Base-by-base conservation (phyloP, 2,888 invertebrate species). In the Polia nebulosa region DNA sequence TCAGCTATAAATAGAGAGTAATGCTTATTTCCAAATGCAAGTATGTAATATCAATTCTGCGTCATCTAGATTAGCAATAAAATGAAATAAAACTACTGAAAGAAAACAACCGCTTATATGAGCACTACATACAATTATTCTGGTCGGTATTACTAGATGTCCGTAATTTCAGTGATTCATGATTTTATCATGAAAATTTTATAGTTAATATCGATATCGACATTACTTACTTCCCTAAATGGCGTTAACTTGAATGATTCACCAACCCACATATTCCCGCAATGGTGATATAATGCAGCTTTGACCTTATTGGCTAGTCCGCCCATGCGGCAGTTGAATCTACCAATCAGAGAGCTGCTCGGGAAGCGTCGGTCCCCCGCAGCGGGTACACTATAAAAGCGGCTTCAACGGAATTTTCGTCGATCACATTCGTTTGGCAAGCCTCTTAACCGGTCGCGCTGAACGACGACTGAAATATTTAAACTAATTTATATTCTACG, bases 381-480 rank as follows among this genome's bases (percentile, higher is more conserved):
- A 91, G 90, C 91, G 91, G 89, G 83, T 84, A 76, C 56, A 53
- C 80, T 97, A 97, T 97, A 97, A 94, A 97, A 96, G 94, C 89
- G 84, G 87, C 90, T 86, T 89, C 87, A 92, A 91, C 91, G 89
- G 90, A 89, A 90, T 93, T 94, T 91, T 88, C 82, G 83, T 84
- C 20, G 84, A 94, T 95, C 96, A 94, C 94, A 95, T 96, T 96
- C 96, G 97, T 97, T 97, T 96, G 96, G 96, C 95, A 96, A 96
- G 96, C 97, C 96, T 95, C 97, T 96, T 97, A 94, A 95, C 97
- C 96, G 97, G 97, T 96, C 92, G 89, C 91, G 96, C 96, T 94
- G 96, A 96, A 96, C 96, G 96, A 92, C 92, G 93, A 95, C 94
- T 94, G 94, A 94, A 93, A 92, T 90, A 76, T 76, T 82, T 82